Evolutionary conservation across 2,888 invertebrate species (phyloP).

Genomic region (Melieria omissa): DNA sequence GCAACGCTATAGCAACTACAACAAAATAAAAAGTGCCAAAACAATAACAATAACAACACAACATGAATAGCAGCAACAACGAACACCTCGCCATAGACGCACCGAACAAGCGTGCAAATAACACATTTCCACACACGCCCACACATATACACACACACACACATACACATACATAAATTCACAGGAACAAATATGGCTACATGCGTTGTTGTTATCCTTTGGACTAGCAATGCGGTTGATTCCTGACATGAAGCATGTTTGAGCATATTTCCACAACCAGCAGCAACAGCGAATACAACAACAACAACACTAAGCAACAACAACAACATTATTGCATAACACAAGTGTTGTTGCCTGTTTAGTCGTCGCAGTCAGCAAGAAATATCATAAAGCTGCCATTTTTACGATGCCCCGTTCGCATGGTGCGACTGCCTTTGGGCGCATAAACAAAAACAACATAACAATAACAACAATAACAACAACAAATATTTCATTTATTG

Average conservation of each 20-base stretch:
- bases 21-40: too few relatives aligned
- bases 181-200: neutral
- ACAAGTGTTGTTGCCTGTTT: neutral
- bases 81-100: too few relatives aligned
- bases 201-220: neutral
- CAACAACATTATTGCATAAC: neutral
- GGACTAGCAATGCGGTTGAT: neutral
- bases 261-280: neutral
- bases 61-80: too few relatives aligned
- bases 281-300: constrained; percentile 10
- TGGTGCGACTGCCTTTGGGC: too few relatives aligned
- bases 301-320: neutral
- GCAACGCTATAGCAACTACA: too few relatives aligned
- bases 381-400: neutral
- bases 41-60: too few relatives aligned
- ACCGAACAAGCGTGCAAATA: neutral
- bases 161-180: neutral
- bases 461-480: neutral
- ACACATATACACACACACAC: neutral
- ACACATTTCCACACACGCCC: too few relatives aligned
- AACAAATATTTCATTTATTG: constrained; percentile 16
- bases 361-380: neutral
- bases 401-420: too few relatives aligned
- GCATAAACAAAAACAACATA: too few relatives aligned
- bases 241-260: neutral